Base-by-base conservation (phyloP, 2,113 vertebrate species). In the Columbina picui region DNA sequence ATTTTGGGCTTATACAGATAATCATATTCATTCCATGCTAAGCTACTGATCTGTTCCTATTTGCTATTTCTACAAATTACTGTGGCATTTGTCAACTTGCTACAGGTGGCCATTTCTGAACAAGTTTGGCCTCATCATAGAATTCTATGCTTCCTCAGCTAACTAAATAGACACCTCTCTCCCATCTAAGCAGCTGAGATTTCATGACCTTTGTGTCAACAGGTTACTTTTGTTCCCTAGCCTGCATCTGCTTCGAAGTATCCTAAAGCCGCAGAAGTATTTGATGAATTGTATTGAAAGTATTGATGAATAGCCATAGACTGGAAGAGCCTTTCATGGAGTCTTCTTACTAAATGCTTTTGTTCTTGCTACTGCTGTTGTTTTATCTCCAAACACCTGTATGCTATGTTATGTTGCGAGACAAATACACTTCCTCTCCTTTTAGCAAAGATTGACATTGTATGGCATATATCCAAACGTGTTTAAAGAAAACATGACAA, bases 371-470 rank as follows among this genome's bases (percentile, higher is more conserved):
- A 11, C 26, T 29, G 27, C 25, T 90, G 52, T 22, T 45, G 30
- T 34, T 93, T 95, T 69, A 67, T 89, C 78, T 89, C 50, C 61
- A 60, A 75, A 50, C 5, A 50, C 65, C 68, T 78, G 8, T 36
- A 64, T 69, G 32, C 36, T 90, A 16, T n/a, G 47, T 36, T 3
- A 6, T 90, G 69, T 87, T 87, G 55, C 96, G 97, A 97, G 73
- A 68, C 29, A 53, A 14, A 50, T 32, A 64, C 3, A 63, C 1
- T 18, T 38, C 50, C 47, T 92, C 27, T 47, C 4, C 70, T 88
- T 87, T 80, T 82, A 86, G 57, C n/a, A 95, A 94, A 87, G 67
- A 11, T 60, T 4, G 43, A 8, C 47, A 26, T 75, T 91, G 49
- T 92, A 87, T 76, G 55, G 74, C 84, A 50, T 29, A 89, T 47